These are phyloP conservation scores for Drosophila suzukii DNA, from an alignment of 1,140 invertebrate species.

Conservation along the genomic window DNA sequence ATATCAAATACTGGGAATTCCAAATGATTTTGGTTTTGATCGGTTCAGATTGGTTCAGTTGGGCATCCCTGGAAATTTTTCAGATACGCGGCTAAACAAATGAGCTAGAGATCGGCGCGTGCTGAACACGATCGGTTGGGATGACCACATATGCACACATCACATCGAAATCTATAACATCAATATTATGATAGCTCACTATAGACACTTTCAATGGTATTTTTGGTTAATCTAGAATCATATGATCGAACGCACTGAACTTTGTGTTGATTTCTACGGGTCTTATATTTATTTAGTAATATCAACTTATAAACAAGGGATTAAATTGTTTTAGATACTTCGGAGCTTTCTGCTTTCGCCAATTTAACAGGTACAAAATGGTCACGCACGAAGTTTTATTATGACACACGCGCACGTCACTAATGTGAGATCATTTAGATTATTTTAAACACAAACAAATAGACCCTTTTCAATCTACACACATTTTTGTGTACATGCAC, in stretches of 20 bases:
- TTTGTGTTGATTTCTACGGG: neutral
- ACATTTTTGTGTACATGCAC: constrained; percentile 20
- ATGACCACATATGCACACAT: neutral
- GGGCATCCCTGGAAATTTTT: neutral
- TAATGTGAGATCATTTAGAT: constrained; percentile 47
- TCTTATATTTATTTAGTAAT: constrained; percentile 17
- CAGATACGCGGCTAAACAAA: constrained; percentile 12
- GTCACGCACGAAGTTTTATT: constrained; percentile 32
- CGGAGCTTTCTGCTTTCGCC: constrained; percentile 25
- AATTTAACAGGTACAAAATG: constrained; percentile 28
- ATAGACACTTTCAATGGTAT: constrained; percentile 12
- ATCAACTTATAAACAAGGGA: constrained; percentile 28
- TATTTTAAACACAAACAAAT: constrained; percentile 52
- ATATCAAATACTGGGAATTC: too few species aligned
- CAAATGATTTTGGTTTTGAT: neutral
- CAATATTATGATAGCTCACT: constrained; percentile 14
- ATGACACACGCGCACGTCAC: constrained; percentile 22
- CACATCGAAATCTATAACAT: constrained; percentile 10
- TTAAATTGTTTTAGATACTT: constrained; percentile 30
- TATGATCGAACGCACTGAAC: constrained; percentile 20
- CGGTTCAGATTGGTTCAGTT: neutral
- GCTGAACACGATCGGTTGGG: constrained; percentile 8
- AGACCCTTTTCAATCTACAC: constrained; percentile 24
- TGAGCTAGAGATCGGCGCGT: constrained; percentile 6
- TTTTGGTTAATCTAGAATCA: constrained; percentile 12